These are phyloP conservation scores for Monoplex corrugatus DNA, from an alignment of 2,888 invertebrate species.

Conservation along the genomic window DNA sequence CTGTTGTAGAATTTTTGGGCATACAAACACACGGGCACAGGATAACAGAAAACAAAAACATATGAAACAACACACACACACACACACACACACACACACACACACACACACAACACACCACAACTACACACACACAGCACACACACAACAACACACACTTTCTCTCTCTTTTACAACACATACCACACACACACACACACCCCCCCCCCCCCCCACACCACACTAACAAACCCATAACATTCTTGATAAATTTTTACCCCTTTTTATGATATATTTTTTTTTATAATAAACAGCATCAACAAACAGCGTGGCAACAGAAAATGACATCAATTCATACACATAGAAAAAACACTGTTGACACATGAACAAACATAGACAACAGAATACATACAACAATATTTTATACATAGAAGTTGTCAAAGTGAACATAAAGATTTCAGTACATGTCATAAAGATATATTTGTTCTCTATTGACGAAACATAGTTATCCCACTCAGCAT, in stretches of 20 bases:
- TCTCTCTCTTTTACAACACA: background rate
- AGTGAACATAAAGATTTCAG: too few species aligned
- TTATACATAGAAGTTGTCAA: too few species aligned
- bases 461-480: too few species aligned
- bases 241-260: background rate
- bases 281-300: too few species aligned
- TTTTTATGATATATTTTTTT: too few species aligned
- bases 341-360: background rate
- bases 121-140: background rate
- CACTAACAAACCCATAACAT: too few species aligned
- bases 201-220: background rate
- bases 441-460: too few species aligned
- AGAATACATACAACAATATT: too few species aligned
- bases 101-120: conserved; percentile 34
- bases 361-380: too few species aligned
- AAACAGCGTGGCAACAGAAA: too few species aligned
- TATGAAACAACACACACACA: background rate
- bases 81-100: conserved; percentile 32
- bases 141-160: background rate
- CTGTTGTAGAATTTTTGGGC: too few species aligned
- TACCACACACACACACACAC: background rate
- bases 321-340: background rate
- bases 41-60: background rate
- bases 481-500: too few species aligned
- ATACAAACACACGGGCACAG: background rate